Evolutionary conservation across 2,888 invertebrate species (phyloP), one percentile per base, ranked within the genome.

Genomic region (Matsumyia berberina): DNA sequence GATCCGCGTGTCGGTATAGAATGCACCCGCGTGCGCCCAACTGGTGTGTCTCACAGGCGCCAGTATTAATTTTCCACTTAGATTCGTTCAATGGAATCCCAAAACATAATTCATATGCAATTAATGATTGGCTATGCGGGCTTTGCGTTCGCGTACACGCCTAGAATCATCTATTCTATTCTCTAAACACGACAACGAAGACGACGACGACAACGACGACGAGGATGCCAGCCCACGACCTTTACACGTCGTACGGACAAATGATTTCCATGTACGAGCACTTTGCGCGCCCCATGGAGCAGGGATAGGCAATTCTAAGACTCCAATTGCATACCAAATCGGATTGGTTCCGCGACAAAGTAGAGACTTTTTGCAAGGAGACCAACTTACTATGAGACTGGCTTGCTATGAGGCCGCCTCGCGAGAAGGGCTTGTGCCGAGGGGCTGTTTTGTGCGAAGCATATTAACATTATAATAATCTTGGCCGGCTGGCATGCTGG

Each of bases 21-120:
- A 79, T 64, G 55, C 39, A 66, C 53, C 62, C 82, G 78, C 78
- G 78, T 73, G 82, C 69, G 55, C 73, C 39, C 67, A 78, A 67
- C 73, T 79, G 79, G 80, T 58, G 66, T 85, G 80, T 70, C 74
- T 85, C 44, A 39, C 58, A 85, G 80, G 85, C 85, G 85, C 85
- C 85, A 85, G 80, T 76, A 85, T 85, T 76, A 85, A 85, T 85
- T 85, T 85, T 85, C 85, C 85, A 85, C 85, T 85, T 85, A 85
- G 85, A 85, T 85, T 76, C 80, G 46, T 80, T 79, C 74, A 76
- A 66, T 76, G 80, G 70, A 80, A 85, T 85, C 67, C 74, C 85
- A 17, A 58, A 76, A 76, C 85, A 85, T 85, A 80, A 85, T 85
- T 85, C 85, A 85, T 85, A 85, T 85, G 80, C 85, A 85, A 85